Evolutionary conservation across 2,797 vertebrate species (phyloP).

Genomic region (Busarellus nigricollis): DNA sequence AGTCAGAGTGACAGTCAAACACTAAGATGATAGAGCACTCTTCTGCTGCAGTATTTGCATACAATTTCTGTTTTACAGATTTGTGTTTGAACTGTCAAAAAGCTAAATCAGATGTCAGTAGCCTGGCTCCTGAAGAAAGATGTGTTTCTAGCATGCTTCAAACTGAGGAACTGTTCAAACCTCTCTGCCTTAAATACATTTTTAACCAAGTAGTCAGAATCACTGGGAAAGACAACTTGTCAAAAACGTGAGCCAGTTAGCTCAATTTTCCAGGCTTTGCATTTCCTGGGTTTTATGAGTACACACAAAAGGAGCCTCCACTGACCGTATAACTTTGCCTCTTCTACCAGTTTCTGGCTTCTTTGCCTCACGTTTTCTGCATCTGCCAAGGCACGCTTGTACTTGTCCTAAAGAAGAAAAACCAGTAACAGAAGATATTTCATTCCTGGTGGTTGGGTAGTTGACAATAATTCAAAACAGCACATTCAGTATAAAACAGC

Average conservation of each 20-base stretch:
- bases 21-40: neutral
- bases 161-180: neutral
- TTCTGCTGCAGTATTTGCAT: neutral
- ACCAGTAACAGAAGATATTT: neutral
- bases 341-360: slow-evolving; percentile 91
- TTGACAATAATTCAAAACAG: neutral
- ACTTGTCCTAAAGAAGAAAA: slow-evolving; percentile 85
- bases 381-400: slow-evolving; percentile 92
- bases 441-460: neutral
- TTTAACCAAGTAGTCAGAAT: neutral
- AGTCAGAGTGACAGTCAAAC: neutral
- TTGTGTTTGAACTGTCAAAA: neutral
- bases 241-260: neutral
- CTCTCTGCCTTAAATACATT: neutral
- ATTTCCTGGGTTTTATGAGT: neutral
- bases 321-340: slow-evolving; percentile 93
- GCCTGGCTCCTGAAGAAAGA: neutral
- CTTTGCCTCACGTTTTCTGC: slow-evolving; percentile 93
- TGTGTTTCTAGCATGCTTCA: neutral
- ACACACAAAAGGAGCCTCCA: neutral
- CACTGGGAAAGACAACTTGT: neutral
- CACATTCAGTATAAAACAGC: neutral
- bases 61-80: neutral
- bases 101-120: neutral
- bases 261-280: neutral